Base-by-base conservation (phyloP, 2,113 vertebrate genomes). In the Columbina picui region DNA sequence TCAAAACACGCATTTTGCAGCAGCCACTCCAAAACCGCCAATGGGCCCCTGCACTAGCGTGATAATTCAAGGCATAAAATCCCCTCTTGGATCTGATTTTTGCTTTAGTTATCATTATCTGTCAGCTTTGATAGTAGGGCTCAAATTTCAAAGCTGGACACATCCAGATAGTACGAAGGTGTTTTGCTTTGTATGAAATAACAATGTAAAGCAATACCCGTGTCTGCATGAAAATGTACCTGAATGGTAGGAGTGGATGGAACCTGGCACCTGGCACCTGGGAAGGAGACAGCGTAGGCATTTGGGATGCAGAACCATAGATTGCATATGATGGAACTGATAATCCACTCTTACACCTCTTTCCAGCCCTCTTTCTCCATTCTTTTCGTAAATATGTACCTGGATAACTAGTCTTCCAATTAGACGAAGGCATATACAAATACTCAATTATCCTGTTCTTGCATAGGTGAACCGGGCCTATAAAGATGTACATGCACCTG, bases 1-100 rank as follows among this genome's bases (percentile, higher is more conserved):
- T 92, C 17, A 64, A 78, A 92, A 92, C 38, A 41, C 43, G 27
- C 15, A 14, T 81, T 96, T 95, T 93, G n/a, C 55, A 87, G n/a
- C 53, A 94, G 30, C 49, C n/a, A 36, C 84, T 90, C 49, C 47
- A 77, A 89, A 89, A 70, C 16, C 1, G 2, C 63, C 39, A 47
- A 68, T 8, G 11, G 25, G 56, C 65, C 22, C 43, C 12, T 88
- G 47, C 34, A 67, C 29, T 68, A 27, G 56, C 0, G 0, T 61
- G 36, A 75, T 78, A 85, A 94, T 12, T 78, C 34, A 69, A 65
- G 59, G 29, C 32, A 22, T 57, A 79, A 93, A 82, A 87, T 69
- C 32, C 63, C 38, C 39, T 55, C 50, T 59, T 61, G 41, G 86
- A 56, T 78, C 80, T 93, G n/a, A 68, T 94, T 83, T 87, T 87